phyloP scores from a whole-genome alignment of 2,797 vertebrate species.

The Prionace glauca region DNA sequence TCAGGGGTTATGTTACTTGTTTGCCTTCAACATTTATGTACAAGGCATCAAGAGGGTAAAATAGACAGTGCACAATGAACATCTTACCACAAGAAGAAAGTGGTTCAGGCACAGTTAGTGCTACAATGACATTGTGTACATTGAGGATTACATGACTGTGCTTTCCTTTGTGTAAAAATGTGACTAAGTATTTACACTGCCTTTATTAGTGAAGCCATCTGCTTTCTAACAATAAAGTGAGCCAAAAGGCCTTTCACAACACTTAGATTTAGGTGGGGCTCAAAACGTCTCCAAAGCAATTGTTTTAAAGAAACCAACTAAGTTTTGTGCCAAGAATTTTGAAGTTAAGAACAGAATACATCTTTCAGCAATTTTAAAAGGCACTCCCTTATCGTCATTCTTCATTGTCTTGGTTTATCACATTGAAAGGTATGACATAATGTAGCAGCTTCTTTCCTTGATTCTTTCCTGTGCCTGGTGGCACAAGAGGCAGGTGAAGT shows the following conservation, averaged over 20 bases:
- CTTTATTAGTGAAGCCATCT: neutral
- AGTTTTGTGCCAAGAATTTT: neutral
- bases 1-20: neutral
- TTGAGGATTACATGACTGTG: neutral
- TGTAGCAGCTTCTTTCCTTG: neutral
- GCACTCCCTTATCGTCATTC: neutral
- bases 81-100: neutral
- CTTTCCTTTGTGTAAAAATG: neutral
- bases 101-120: neutral
- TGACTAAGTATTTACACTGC: neutral
- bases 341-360: too few relatives aligned
- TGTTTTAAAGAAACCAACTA: neutral
- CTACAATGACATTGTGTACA: neutral
- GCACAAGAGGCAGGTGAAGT: neutral
- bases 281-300: neutral
- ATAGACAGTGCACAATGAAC: neutral
- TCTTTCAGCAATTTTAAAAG: neutral
- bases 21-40: neutral
- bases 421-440: neutral
- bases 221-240: neutral
- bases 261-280: neutral
- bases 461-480: neutral
- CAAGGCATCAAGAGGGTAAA: neutral
- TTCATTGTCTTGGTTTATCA: neutral
- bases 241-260: neutral